Evolutionary conservation across 1,140 invertebrate genomes (phyloP).

Genomic region (Pseudomyrmex sp.): DNA sequence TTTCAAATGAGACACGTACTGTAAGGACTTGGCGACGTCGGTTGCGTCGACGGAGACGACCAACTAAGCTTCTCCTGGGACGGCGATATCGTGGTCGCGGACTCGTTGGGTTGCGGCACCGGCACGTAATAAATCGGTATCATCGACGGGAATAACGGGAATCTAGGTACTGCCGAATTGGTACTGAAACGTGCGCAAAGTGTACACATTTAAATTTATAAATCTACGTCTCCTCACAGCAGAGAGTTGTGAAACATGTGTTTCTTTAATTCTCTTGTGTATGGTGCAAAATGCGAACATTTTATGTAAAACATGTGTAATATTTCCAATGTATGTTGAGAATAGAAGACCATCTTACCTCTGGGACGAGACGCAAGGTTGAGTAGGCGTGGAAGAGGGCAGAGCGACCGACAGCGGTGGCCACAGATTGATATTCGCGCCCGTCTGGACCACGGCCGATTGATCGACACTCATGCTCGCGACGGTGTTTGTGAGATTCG

Average conservation of each 20-base stretch:
- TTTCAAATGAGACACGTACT: constrained; percentile 66
- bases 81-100: constrained; percentile 5
- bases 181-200: constrained; percentile 40
- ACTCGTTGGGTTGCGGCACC: constrained; percentile 67
- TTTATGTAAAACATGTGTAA: neutral
- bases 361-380: constrained; percentile 71
- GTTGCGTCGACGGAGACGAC: constrained; percentile 61
- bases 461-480: constrained; percentile 66
- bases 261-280: neutral
- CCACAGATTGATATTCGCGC: constrained; percentile 86
- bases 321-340: neutral
- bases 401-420: constrained; percentile 87
- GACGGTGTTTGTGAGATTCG: constrained; percentile 55
- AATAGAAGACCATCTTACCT: constrained; percentile 59
- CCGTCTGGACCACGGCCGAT: constrained; percentile 67
- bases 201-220: neutral
- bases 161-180: constrained; percentile 63
- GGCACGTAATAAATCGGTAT: constrained; percentile 88
- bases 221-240: too few relatives aligned
- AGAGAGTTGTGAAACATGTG: neutral
- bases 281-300: too few relatives aligned
- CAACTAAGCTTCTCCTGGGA: constrained; percentile 74
- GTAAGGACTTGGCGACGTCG: constrained; percentile 67
- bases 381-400: constrained; percentile 80
- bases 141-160: constrained; percentile 81